phyloP scores from a whole-genome alignment of 2,113 vertebrate genomes.

The Herpailurus yagouaroundi region DNA sequence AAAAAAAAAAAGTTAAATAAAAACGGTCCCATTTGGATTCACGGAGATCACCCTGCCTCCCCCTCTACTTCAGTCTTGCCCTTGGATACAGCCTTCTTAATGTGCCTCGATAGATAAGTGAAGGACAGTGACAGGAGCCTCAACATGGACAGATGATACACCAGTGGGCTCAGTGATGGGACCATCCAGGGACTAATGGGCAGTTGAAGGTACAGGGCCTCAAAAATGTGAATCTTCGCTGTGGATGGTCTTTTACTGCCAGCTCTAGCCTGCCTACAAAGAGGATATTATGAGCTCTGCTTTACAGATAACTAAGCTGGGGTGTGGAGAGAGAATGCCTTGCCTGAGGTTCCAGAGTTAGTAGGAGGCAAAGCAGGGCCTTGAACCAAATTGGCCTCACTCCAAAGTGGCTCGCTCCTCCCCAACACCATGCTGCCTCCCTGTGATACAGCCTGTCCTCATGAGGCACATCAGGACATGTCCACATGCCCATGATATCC shows the following conservation, averaged over 20 bases:
- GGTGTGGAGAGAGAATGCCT: background rate
- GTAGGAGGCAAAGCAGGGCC: background rate
- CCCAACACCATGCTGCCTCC: background rate
- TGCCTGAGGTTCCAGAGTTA: background rate
- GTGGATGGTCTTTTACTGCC: background rate
- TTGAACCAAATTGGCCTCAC: background rate
- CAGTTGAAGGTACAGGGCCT: background rate
- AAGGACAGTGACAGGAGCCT: background rate
- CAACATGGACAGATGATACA: rapidly evolving
- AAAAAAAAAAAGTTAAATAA: background rate
- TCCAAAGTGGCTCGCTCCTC: background rate
- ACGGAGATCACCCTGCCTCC: background rate
- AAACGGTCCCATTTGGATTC: background rate
- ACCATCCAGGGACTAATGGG: background rate
- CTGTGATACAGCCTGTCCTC: background rate
- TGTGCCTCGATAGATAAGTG: background rate
- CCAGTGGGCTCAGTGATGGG: background rate
- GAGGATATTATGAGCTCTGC: background rate
- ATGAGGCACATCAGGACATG: background rate
- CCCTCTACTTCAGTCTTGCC: rapidly evolving
- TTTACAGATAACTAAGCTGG: background rate
- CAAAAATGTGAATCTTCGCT: background rate
- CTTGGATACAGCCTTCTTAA: background rate
- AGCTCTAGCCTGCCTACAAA: background rate
- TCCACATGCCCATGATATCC: background rate